Base-by-base conservation (phyloP, 92 coral and sea anemone species). In the Palythoa heliodiscus region DNA sequence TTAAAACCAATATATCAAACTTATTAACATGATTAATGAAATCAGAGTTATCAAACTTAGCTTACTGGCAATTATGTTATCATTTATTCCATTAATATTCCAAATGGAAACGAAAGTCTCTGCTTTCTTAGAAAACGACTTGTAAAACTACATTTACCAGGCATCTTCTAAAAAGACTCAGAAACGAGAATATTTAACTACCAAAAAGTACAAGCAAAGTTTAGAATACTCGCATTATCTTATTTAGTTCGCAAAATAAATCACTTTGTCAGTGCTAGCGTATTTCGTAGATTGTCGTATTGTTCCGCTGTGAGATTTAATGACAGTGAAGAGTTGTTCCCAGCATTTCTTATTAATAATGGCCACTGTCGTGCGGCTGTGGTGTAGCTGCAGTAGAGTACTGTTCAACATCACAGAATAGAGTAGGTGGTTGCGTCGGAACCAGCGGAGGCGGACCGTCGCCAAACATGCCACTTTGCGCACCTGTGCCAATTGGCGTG, bases 171-270 rank as follows among this genome's bases (percentile, higher is more conserved):
- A 25, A 70, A 25, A 5, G 25, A 70, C 74, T 70, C 48, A 7
- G 25, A 70, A 70, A 70, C 47, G 35, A 12, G 25, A 70, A 70
- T 25, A 70, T 47, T 70, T 25, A 70, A 70, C 74, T 70, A 70
- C 74, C 25, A 70, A 70, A 70, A 70, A 29, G 20, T 25, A 70
- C 48, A 70, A 70, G 74, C 48, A 70, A 25, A 70, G 74, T 29
- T 70, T 13, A 70, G 74, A 70, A 70, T 70, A 70, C 74, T 70
- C 74, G 29, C 74, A 70, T 70, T 70, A 55, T 55, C 71, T 66
- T 29, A 29, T 70, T 70, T 3, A 70, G 74, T 70, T 55, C 63
- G 15, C 63, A 11, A 55, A 55, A 55, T 10, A 10, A 55, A 55
- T 70, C 74, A 23, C 74, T 37, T 70, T 70, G 74, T 43, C 29